phyloP scores from a whole-genome alignment of 2,797 vertebrate genomes.

The Spondyliosoma cantharus region DNA sequence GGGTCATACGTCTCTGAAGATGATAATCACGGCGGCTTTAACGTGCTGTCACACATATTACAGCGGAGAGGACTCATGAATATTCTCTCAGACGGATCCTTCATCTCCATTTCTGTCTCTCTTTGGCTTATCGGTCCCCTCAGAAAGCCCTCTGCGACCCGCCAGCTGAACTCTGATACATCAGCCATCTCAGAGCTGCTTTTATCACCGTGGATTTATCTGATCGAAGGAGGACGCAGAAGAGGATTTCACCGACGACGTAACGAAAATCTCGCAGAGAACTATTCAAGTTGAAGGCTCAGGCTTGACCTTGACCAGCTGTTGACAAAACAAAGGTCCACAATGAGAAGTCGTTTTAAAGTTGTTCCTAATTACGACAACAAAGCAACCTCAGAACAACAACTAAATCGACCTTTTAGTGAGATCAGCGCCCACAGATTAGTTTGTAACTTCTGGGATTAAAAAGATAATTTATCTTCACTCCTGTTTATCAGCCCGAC shows the following conservation, averaged over 20 bases:
- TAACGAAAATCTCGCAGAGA: neutral
- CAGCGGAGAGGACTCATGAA: neutral
- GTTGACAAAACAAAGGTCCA: neutral
- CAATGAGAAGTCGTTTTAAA: too few species aligned
- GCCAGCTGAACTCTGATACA: slow-evolving; percentile 1
- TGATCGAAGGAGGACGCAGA: neutral
- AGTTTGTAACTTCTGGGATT: too few species aligned
- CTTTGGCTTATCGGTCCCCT: neutral
- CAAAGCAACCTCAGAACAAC: neutral
- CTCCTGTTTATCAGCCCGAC: too few species aligned
- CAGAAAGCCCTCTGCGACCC: neutral
- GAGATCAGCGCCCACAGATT: neutral
- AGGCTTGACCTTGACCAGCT: neutral
- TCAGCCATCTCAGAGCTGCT: neutral
- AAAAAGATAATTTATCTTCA: too few species aligned
- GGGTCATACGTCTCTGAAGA: slow-evolving; percentile 1
- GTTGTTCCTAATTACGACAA: neutral
- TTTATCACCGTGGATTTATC: neutral
- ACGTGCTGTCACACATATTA: neutral
- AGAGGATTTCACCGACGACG: neutral
- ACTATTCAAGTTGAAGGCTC: neutral
- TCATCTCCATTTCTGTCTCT: neutral
- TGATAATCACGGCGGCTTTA: slow-evolving; percentile 11
- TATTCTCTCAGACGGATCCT: neutral
- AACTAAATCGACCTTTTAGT: too few species aligned